Evolutionary conservation across 2,113 vertebrate species (phyloP).

Genomic region (Salminus brasiliensis): DNA sequence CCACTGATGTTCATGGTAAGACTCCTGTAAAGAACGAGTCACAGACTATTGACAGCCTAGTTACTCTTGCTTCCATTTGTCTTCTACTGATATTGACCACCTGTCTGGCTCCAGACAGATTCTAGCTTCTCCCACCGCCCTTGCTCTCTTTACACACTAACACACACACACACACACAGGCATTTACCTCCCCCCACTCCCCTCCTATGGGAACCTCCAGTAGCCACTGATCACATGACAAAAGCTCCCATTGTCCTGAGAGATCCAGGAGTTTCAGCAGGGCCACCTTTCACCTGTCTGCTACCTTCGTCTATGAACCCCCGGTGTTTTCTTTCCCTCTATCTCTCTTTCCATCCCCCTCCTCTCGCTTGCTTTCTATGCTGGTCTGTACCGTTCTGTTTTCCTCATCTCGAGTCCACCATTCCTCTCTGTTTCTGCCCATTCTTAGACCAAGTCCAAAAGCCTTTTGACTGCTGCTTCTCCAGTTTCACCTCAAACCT

Average conservation of each 20-base stretch:
- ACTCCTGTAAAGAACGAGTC: too few species aligned
- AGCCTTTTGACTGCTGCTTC: background rate
- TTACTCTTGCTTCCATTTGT: background rate
- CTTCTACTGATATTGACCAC: background rate
- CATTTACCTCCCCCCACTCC: background rate
- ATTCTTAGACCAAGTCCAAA: background rate
- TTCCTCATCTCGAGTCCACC: background rate
- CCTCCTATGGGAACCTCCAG: conserved; percentile 51
- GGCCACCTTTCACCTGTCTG: background rate
- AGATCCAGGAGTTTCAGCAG: conserved; percentile 1
- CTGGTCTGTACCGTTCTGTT: background rate
- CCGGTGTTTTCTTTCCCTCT: background rate
- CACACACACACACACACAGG: background rate
- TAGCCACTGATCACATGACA: conserved; percentile 56
- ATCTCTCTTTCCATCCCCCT: background rate
- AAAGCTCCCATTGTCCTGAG: conserved; percentile 40
- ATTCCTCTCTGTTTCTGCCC: background rate
- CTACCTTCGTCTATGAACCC: background rate
- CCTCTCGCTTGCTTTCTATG: background rate
- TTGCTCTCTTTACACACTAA: conserved; percentile 5
- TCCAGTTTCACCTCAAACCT: background rate
- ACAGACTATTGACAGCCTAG: background rate
- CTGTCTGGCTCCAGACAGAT: conserved; percentile 13
- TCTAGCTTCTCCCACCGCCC: background rate
- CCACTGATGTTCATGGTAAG: too few species aligned